Percentiles rank a stretch among this genome's conserved stretches.
Evolutionary conservation across 2,797 vertebrate species (phyloP).

Genomic region (Oceanodroma leucorhoa): DNA sequence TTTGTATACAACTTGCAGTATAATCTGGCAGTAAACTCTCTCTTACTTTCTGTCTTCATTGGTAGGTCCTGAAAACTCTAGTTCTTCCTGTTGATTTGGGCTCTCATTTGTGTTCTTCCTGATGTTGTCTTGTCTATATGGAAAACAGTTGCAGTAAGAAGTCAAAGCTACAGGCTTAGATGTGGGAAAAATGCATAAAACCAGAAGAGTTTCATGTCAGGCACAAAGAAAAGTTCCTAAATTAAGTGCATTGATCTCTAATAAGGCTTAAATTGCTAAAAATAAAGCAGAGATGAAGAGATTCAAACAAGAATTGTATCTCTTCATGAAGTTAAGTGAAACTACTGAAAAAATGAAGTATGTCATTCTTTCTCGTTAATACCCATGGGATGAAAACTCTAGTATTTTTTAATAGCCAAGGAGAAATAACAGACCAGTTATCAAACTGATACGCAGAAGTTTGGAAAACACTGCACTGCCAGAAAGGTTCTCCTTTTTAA

Average conservation of each 20-base stretch:
- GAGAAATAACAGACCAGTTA: background rate
- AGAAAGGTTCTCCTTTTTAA: background rate
- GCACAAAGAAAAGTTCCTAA: background rate
- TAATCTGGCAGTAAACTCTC: background rate
- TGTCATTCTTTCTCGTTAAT: background rate
- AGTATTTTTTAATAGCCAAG: background rate
- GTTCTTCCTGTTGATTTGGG: background rate
- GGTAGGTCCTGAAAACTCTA: background rate
- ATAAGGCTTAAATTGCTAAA: background rate
- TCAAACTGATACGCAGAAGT: background rate
- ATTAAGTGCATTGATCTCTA: accelerated
- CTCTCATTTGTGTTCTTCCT: background rate
- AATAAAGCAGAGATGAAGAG: background rate
- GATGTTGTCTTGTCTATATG: background rate
- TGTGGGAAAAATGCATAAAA: background rate
- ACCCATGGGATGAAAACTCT: background rate
- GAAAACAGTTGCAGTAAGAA: background rate
- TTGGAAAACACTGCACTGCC: background rate
- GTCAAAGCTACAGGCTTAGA: background rate
- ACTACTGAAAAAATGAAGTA: background rate
- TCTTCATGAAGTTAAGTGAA: background rate
- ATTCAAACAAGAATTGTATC: background rate
- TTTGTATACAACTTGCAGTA: background rate
- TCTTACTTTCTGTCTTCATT: background rate
- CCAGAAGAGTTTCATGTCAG: background rate